Evolutionary conservation across 2,797 vertebrate species (phyloP), one percentile per base, ranked within the genome.

Genomic region (Cyclura pinguis): DNA sequence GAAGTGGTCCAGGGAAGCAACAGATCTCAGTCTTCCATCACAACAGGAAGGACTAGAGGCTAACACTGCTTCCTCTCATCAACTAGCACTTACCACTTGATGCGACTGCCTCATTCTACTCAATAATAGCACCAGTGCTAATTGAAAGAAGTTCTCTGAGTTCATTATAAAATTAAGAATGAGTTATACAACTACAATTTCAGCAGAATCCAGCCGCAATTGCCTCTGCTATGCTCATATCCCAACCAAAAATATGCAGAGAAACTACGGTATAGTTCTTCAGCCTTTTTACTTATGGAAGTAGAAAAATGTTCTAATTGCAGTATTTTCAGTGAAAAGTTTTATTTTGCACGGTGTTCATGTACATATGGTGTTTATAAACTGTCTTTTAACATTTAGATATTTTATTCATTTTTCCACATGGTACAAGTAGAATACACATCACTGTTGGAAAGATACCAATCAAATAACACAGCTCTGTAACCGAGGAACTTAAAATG

Each of bases 361-460:
- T 96, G 94, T 96, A 94, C 96, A 96, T 96, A 96, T 96, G 96
- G 96, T 96, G 96, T 96, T 96, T 96, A 96, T 96, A 95, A 94
- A 96, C 96, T 96, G 96, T 96, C 96, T 96, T 96, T 96, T 84
- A 91, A 96, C 96, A 95, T 96, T 96, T 93, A 95, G 95, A 96
- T 96, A 96, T 96, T 96, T 96, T 96, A 96, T 96, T 96, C 96
- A 96, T 96, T 96, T 96, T 96, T 96, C 96, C 96, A 96, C 96
- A 96, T 96, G 96, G 95, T 96, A 95, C 94, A 91, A 96, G 96
- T 94, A 96, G 96, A 95, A 96, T 95, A 96, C 96, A 96, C 95
- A 95, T 96, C 95, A 96, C 94, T 95, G 93, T 95, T 96, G 96
- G 96, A 96, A 78, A 96, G 95, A 88, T 94, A 96, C 95, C 96